Evolutionary conservation across 2,888 invertebrate genomes (phyloP).

Genomic region (Atethmia centrago): DNA sequence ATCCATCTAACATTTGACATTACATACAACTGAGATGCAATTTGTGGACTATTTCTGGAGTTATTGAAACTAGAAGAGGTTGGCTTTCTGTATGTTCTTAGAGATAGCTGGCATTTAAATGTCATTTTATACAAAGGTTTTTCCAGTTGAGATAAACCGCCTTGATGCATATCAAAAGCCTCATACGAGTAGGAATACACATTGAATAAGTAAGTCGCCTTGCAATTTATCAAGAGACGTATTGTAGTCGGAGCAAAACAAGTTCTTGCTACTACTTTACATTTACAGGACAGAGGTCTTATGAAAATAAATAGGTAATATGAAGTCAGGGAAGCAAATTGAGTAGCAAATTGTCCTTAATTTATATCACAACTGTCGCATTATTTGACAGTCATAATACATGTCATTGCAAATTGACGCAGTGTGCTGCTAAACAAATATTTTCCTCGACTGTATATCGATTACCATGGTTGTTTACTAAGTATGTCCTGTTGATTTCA

Average conservation of each 20-base stretch:
- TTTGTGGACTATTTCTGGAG: constrained; percentile 14
- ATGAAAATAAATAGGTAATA: neutral
- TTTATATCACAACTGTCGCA: neutral
- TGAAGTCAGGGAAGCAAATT: neutral
- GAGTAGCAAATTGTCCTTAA: neutral
- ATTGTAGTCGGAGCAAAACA: neutral
- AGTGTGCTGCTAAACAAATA: neutral
- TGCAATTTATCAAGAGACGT: neutral
- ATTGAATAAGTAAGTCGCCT: neutral
- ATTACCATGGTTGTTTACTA: neutral
- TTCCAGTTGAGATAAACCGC: neutral
- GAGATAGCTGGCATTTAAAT: neutral
- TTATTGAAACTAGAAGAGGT: constrained; percentile 38
- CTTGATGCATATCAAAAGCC: neutral
- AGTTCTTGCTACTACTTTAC: neutral
- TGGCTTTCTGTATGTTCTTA: constrained; percentile 14
- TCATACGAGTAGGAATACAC: neutral
- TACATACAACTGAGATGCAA: neutral
- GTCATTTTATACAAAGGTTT: constrained; percentile 14
- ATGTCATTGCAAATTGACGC: neutral
- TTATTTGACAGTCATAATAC: neutral
- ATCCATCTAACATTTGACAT: constrained; percentile 10
- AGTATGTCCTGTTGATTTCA: neutral
- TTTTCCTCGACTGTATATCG: neutral
- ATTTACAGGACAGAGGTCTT: neutral